Conservation (phyloP, 2,797 vertebrate species). For the Glossophaga mutica region DNA sequence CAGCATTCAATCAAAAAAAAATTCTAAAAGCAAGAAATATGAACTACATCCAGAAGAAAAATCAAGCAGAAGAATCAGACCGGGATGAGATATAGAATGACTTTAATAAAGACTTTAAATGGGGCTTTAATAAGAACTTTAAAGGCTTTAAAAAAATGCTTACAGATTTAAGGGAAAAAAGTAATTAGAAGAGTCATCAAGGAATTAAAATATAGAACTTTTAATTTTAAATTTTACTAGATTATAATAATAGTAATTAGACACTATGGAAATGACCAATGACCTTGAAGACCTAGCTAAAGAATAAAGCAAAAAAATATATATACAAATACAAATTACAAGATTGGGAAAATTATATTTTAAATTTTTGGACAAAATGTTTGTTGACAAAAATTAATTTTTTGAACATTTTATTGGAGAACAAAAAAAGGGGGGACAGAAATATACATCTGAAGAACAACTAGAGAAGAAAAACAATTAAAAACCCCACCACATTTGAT, state of each 20-base stretch:
- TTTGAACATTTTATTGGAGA: neutral
- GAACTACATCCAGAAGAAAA: neutral
- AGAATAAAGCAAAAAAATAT: neutral
- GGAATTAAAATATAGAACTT: neutral
- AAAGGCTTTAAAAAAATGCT: neutral
- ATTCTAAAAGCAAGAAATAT: neutral
- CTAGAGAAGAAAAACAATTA: neutral
- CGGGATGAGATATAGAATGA: neutral
- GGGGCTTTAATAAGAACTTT: neutral
- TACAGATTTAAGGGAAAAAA: neutral
- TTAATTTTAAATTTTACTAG: neutral
- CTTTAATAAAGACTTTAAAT: neutral
- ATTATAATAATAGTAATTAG: neutral
- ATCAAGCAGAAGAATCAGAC: neutral
- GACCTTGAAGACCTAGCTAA: neutral
- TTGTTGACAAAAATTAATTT: too few species aligned
- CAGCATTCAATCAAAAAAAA: neutral
- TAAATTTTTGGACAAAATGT: neutral
- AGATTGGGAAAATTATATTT: neutral
- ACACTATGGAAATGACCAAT: neutral
- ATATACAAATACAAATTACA: neutral
- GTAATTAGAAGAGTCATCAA: neutral
- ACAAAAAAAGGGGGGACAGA: neutral
- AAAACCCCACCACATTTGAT: neutral
- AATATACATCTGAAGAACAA: neutral